Evolutionary conservation across 2,113 vertebrate species (phyloP).

Genomic region (Ammospiza nelsoni): DNA sequence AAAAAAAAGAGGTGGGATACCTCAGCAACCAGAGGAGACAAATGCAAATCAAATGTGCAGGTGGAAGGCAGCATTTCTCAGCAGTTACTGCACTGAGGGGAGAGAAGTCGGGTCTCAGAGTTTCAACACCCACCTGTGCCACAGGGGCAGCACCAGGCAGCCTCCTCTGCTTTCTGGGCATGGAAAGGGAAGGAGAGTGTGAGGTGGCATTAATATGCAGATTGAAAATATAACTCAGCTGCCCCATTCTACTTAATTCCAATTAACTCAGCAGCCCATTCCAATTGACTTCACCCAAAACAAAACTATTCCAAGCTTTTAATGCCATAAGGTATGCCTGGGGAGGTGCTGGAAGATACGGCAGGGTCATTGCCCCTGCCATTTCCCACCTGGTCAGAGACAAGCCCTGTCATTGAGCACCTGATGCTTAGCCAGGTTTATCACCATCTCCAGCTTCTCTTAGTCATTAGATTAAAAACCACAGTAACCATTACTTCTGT

Average conservation of each 20-base stretch:
- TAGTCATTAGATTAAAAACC: neutral
- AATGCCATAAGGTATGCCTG: neutral
- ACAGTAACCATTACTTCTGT: neutral
- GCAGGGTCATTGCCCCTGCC: neutral
- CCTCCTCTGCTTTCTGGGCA: neutral
- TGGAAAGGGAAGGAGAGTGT: neutral
- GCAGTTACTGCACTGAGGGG: neutral
- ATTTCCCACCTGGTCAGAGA: neutral
- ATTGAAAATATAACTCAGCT: neutral
- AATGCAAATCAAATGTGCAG: rapidly evolving
- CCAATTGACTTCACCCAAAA: neutral
- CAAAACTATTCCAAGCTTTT: neutral
- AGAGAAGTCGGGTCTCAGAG: neutral
- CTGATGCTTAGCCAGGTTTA: neutral
- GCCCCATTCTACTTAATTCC: neutral
- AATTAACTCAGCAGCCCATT: neutral
- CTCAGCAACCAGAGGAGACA: neutral
- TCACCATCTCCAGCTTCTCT: neutral
- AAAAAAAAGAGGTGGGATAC: neutral
- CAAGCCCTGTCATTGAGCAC: neutral
- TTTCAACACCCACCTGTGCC: neutral
- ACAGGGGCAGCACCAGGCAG: neutral
- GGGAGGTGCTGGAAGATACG: neutral
- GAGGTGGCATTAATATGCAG: neutral
- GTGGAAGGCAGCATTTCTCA: neutral